Base-by-base conservation (phyloP, 2,888 invertebrate species). In the Microctonus brassicae region DNA sequence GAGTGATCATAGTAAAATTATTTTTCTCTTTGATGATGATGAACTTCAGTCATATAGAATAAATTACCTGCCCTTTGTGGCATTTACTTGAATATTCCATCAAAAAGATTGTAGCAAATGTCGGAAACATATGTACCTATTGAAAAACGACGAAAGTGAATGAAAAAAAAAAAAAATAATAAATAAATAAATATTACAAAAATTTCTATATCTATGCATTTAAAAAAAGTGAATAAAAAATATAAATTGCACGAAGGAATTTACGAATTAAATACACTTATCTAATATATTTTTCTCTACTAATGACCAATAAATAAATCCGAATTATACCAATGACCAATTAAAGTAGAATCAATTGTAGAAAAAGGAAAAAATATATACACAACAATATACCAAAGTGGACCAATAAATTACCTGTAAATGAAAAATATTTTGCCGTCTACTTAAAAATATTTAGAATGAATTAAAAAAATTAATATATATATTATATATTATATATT, bases 341-440 rank as follows among this genome's bases (percentile, higher is more conserved):
- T 47, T 47, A 47, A n/a, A 47, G 17, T 47, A 1, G 1, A 47
- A n/a, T 3, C 39, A n/a, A n/a, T 17, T n/a, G 17, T 17, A 20
- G 17, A 4, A 17, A 47, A 47, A n/a, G n/a, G n/a, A n/a, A n/a
- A n/a, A 13, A 39, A 10, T 39, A 39, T 39, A 39, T 5, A 47
- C 47, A 17, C 17, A 6, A 29, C 7, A 7, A 29, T 5, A 47
- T 0, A 47, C 47, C 47, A 20, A 20, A 47, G 47, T 47, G 47
- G 47, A 47, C 47, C 47, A 47, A 47, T 47, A 5, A 47, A 47
- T n/a, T 47, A 47, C 47, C 47, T 47, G 47, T n/a, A 47, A 47
- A n/a, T n/a, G 17, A 20, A 47, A 5, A 6, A 47, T 47, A n/a
- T 13, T 11, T 47, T 47, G 20, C 52, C 39, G 42, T 36, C 39